Base-by-base conservation (phyloP, 2,797 vertebrate species). In the Scarus forsteni region DNA sequence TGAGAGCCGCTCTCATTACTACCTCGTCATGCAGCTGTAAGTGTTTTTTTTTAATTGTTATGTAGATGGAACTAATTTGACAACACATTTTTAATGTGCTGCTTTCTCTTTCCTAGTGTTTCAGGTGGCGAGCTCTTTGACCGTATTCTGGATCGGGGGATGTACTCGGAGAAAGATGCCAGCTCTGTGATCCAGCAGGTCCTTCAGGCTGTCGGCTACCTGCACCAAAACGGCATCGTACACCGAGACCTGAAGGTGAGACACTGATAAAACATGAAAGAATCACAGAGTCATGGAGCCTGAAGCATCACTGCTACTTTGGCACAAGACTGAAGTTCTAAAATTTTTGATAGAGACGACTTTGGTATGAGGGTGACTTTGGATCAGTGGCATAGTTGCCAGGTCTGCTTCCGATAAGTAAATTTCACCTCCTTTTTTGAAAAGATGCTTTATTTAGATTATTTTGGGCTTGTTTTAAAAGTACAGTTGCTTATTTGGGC, bases 21-120 rank as follows among this genome's bases (percentile, higher is more conserved):
- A 99, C 86, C 95, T 99, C 1, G 92, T 97, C 84, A 99, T 99
- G 98, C 90, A 99, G 87, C 96, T 99, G 98, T 99, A 92, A 98
- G 98, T 97, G 67, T 0, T 1, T 14, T 7, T 3, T 14, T 35
- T 1, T 35, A 7, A 59, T 48, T 45, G 1, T 42, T 50, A 60
- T 18, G 3, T 1, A 70, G 35, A 10, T 54, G 3, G 6, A 27
- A 27, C 14, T 0, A 2, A 8, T 1, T 0, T 12, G 1, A 8
- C 1, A 4, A 40, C 0, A 10, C 0, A 18, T 42, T 55, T 13
- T 43, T 19, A 80, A 3, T 3, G 5, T 2, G 0, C 15, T 0
- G 42, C 0, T 34, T 5, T 60, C 3, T 57, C 0, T 7, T 3
- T 1, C 0, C 0, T 90, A 99, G 98, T 0, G 97, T 99, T 57